These are phyloP conservation scores for Pachymerium ferrugineum DNA, from an alignment of 2,888 invertebrate genomes.

Conservation along the genomic window DNA sequence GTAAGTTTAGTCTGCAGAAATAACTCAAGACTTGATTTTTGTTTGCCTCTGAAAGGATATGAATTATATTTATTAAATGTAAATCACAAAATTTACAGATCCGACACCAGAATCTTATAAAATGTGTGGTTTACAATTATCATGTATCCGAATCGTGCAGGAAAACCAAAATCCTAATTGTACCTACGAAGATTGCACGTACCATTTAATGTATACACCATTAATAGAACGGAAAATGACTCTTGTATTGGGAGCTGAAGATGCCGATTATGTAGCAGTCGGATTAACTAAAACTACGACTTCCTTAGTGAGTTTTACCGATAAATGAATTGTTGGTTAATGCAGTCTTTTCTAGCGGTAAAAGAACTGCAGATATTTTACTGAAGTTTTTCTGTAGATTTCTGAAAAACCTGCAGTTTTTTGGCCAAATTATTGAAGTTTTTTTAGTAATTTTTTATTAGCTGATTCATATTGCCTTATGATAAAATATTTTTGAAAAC, in stretches of 20 bases:
- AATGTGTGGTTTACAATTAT: background rate
- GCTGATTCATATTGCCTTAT: too few species aligned
- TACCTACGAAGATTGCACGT: background rate
- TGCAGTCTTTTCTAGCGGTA: too few species aligned
- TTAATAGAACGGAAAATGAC: background rate
- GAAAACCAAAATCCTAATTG: background rate
- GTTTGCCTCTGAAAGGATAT: too few species aligned
- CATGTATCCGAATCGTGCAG: background rate
- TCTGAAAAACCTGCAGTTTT: too few species aligned
- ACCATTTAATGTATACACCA: background rate
- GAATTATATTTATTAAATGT: background rate
- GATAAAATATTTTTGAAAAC: too few species aligned
- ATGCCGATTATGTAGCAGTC: background rate
- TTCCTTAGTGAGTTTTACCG: background rate
- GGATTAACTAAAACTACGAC: background rate
- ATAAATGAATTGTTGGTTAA: too few species aligned
- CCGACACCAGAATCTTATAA: background rate
- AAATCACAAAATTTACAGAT: background rate
- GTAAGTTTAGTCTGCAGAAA: too few species aligned
- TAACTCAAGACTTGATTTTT: too few species aligned
- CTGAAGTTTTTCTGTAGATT: too few species aligned
- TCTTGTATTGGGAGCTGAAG: background rate
- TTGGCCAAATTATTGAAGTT: too few species aligned
- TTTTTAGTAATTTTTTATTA: background rate
- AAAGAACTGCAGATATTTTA: too few species aligned